These are phyloP conservation scores for Pelvicachromis taeniatus DNA, from an alignment of 2,113 vertebrate species.

Conservation along the genomic window DNA sequence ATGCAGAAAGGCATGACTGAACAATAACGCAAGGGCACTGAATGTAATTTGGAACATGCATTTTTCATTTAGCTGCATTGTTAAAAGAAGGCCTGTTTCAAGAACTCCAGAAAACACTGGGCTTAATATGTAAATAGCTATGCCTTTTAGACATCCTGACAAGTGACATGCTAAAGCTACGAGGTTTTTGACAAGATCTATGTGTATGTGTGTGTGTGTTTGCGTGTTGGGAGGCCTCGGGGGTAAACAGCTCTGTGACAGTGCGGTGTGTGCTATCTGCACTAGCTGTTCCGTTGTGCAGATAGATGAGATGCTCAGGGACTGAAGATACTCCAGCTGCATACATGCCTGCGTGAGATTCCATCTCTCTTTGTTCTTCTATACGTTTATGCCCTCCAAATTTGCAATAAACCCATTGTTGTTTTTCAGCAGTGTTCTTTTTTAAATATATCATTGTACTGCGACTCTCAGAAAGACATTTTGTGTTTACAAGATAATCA, in stretches of 20 bases:
- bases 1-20: background rate
- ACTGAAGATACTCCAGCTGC: background rate
- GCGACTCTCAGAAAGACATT: background rate
- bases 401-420: background rate
- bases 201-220: background rate
- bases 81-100: background rate
- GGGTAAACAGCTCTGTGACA: constrained; percentile 28
- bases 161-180: background rate
- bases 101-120: background rate
- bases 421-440: fast-evolving
- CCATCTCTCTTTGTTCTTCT: background rate
- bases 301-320: background rate
- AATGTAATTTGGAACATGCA: background rate
- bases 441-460: background rate
- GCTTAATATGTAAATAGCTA: background rate
- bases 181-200: background rate
- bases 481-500: background rate
- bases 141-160: background rate
- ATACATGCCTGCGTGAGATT: background rate
- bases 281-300: background rate
- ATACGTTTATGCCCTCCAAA: background rate
- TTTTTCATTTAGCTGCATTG: background rate
- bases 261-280: constrained; percentile 12
- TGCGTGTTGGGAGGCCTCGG: constrained; percentile 2
- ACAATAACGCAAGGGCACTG: background rate